These are phyloP conservation scores for Lethenteron reissneri DNA, from an alignment of 2,113 vertebrate genomes.

Conservation along the genomic window DNA sequence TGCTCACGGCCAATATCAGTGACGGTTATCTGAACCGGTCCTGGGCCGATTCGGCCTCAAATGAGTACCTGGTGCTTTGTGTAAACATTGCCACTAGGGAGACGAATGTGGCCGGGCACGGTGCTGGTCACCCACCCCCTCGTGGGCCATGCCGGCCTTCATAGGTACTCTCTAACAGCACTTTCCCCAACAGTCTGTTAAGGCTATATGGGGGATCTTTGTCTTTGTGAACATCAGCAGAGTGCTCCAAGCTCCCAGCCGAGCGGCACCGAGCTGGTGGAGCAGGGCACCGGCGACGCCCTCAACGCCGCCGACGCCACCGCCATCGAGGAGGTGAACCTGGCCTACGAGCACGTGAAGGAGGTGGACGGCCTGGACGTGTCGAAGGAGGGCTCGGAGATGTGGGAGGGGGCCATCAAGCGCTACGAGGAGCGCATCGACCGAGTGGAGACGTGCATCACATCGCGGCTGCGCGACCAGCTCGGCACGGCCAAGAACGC, in stretches of 20 bases:
- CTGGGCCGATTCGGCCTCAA: too few relatives aligned
- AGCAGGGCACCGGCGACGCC: not conserved
- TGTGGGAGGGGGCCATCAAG: not conserved
- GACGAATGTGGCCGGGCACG: too few relatives aligned
- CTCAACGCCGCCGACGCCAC: not conserved
- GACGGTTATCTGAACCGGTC: too few relatives aligned
- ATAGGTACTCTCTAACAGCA: too few relatives aligned
- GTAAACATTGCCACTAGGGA: too few relatives aligned
- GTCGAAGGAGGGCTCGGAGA: not conserved
- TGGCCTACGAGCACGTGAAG: slow-evolving; percentile 2
- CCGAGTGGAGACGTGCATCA: not conserved
- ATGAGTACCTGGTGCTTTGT: too few relatives aligned
- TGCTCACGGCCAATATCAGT: too few relatives aligned
- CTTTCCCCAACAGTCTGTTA: too few relatives aligned
- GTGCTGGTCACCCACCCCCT: too few relatives aligned
- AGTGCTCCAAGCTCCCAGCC: not conserved
- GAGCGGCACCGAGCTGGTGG: not conserved
- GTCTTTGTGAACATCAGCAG: not conserved
- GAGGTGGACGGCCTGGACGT: slow-evolving; percentile 1
- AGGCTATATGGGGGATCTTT: too few relatives aligned
- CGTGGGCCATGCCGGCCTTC: too few relatives aligned
- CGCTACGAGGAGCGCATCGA: not conserved
- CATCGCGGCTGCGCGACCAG: not conserved
- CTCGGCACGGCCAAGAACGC: not conserved
- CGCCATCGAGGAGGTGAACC: not conserved